phyloP scores from a whole-genome alignment of 2,113 vertebrate genomes.

The Callocephalon fimbriatum region DNA sequence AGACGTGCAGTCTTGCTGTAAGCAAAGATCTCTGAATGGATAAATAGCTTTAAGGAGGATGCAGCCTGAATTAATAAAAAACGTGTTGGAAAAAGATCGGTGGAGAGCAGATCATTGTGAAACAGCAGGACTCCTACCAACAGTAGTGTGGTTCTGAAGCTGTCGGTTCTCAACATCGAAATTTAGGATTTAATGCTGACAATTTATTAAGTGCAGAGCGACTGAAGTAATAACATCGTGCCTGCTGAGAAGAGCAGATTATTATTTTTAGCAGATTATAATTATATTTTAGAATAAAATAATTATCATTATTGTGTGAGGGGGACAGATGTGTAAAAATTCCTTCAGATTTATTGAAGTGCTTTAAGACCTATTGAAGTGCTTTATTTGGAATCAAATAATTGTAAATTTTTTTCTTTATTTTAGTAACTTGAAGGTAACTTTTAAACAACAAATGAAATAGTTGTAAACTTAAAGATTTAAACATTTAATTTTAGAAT shows the following conservation, averaged over 20 bases:
- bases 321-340: not conserved
- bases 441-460: not conserved
- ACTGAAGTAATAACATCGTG: not conserved
- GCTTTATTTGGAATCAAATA: not conserved
- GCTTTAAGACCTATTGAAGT: not conserved
- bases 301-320: not conserved
- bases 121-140: not conserved
- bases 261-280: not conserved
- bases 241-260: not conserved
- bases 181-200: not conserved
- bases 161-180: not conserved
- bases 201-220: not conserved
- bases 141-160: not conserved
- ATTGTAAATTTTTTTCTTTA: not conserved
- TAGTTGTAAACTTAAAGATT: not conserved
- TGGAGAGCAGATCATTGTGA: not conserved
- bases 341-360: not conserved
- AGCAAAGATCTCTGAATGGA: not conserved
- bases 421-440: not conserved
- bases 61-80: not conserved
- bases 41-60: not conserved
- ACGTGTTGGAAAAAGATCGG: not conserved
- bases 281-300: not conserved
- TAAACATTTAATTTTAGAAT: not conserved
- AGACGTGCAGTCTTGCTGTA: not conserved